Base-by-base conservation (phyloP, 2,797 vertebrate species). In the Sebastes nivosus region DNA sequence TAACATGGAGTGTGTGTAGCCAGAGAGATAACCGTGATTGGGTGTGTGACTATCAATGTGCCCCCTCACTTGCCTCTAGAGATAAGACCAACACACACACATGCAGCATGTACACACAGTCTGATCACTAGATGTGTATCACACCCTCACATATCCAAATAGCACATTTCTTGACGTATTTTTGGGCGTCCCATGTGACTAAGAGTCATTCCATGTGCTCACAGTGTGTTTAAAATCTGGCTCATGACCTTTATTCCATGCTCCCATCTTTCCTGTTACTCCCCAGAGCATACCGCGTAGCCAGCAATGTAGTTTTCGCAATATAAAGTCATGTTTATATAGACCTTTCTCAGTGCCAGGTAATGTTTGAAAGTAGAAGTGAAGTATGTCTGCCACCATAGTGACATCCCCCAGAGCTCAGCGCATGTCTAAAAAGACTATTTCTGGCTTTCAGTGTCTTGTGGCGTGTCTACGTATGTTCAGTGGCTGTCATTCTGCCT, bases 81-180 rank as follows among this genome's bases (percentile, higher is more conserved):
- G 88, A 92, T 87, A 88, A 86, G 82, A 80, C 30, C 7, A 30
- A 54, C 67, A 54, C 71, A 69, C 72, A 81, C 77, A 67, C 75
- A 81, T 16, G 13, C 54, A 32, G 54, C 76, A 67, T 22, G 25
- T 42, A 54, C 38, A 73, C 55, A 46, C 12, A 16, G 64, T 79
- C 55, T 75, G 77, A 82, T 77, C 46, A 60, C 24, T 8, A 36
- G 36, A 77, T 55, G 2, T 25, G 24, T 57, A 66, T 81, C 55
- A 61, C 50, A 72, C 22, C 7, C 22, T 64, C 32, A 52, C 54
- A 60, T 67, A 25, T 77, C 67, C 10, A 67, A 60, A 12, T 77
- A 20, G 18, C 67, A 11, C 24, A 29, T 66, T 46, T 72, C n/a
- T 67, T 32, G 50, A 68, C 29, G 57, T 64, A 38, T 74, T 79